These are phyloP conservation scores for Mormyrops boulengeri DNA, from an alignment of 2,797 vertebrate species.

Conservation along the genomic window DNA sequence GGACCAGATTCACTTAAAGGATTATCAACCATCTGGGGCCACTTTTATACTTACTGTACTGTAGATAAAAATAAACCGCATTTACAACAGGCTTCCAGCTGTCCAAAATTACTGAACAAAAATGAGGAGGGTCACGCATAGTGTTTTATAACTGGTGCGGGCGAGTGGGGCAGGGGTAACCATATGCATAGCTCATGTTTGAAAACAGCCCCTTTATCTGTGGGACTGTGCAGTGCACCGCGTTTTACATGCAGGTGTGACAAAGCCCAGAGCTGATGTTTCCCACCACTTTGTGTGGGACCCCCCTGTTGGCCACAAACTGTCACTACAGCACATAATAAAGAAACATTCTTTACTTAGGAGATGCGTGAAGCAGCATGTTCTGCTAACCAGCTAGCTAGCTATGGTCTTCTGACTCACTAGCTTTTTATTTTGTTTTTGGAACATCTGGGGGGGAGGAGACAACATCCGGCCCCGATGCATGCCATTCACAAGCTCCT, in stretches of 20 bases:
- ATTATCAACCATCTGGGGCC: conserved; percentile 4
- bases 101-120: background rate
- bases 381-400: background rate
- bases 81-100: background rate
- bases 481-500: background rate
- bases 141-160: background rate
- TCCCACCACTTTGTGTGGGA: background rate
- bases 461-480: background rate
- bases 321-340: background rate
- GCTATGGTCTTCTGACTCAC: background rate
- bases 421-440: background rate
- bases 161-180: background rate
- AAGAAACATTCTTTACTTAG: background rate
- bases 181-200: background rate
- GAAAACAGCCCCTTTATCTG: background rate
- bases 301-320: background rate
- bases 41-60: background rate
- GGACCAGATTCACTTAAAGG: background rate
- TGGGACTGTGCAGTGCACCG: background rate
- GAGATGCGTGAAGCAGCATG: background rate
- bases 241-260: background rate
- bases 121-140: background rate
- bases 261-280: background rate
- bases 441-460: background rate
- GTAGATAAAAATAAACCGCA: background rate